Evolutionary conservation across 2,113 vertebrate genomes (phyloP).

Genomic region (Rafetus swinhoei): DNA sequence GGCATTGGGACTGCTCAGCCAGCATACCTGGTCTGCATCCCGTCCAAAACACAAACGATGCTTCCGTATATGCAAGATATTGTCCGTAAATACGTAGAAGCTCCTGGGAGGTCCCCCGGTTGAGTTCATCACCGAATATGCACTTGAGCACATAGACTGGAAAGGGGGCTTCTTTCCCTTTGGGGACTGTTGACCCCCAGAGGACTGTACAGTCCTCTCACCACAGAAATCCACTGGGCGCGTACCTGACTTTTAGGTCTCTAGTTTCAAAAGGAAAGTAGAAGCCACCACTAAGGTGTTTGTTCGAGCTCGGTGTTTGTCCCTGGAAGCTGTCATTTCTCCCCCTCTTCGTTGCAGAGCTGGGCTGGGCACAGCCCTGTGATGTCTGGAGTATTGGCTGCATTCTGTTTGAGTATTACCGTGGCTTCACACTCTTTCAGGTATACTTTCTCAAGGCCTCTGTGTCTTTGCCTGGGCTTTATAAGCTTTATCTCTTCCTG

Average conservation of each 20-base stretch:
- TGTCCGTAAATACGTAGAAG: background rate
- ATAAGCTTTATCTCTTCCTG: background rate
- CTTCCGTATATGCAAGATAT: background rate
- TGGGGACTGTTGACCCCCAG: background rate
- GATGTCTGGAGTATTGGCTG: slow-evolving; percentile 86
- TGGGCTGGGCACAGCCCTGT: slow-evolving; percentile 85
- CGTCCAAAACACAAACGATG: background rate
- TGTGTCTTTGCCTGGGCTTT: background rate
- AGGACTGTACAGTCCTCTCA: background rate
- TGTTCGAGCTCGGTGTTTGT: background rate
- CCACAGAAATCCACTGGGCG: fast-evolving
- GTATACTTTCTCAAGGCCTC: background rate
- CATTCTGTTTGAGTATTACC: slow-evolving; percentile 85
- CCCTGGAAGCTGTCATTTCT: fast-evolving
- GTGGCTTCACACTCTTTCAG: slow-evolving; percentile 85
- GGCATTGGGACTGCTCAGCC: background rate
- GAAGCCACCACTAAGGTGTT: background rate
- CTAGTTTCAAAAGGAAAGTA: background rate
- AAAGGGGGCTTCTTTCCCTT: background rate
- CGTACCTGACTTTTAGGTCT: background rate
- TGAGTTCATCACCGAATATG: background rate
- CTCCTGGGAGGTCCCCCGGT: background rate
- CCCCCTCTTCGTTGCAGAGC: slow-evolving; percentile 70
- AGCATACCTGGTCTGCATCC: background rate
- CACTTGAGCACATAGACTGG: background rate